Conservation (phyloP, 2,888 invertebrate genomes). For the Penaeus monodon region DNA sequence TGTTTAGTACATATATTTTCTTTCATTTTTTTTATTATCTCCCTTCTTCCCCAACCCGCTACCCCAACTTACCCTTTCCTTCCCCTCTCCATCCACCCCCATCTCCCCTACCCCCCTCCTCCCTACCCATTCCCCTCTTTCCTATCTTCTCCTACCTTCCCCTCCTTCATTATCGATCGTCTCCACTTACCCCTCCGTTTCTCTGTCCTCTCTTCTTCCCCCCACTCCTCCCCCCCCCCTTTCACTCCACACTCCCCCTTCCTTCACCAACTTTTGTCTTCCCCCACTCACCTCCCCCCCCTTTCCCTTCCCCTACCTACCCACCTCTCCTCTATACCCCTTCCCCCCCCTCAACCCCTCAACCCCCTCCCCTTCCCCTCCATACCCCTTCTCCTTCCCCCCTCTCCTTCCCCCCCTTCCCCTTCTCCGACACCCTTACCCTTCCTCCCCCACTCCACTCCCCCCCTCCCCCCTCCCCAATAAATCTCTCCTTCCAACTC, state of each 20-base stretch:
- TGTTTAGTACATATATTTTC: neutral
- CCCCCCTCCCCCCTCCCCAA: too few relatives aligned
- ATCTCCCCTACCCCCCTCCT: neutral
- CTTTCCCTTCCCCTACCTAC: neutral
- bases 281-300: neutral
- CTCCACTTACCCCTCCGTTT: too few relatives aligned
- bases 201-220: too few relatives aligned
- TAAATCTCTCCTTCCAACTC: too few relatives aligned
- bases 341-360: neutral
- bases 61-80: too few relatives aligned
- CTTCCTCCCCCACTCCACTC: neutral
- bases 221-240: too few relatives aligned
- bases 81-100: too few relatives aligned
- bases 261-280: neutral
- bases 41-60: too few relatives aligned
- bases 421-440: neutral
- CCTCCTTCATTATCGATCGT: neutral
- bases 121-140: slow-evolving; percentile 73
- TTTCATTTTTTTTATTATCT: neutral
- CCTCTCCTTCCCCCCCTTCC: neutral
- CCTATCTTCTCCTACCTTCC: slow-evolving; percentile 55
- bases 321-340: neutral
- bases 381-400: neutral
- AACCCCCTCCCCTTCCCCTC: too few relatives aligned
- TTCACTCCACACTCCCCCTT: neutral